Conservation (phyloP, 2,797 vertebrate genomes). For the Myotis vivesi region DNA sequence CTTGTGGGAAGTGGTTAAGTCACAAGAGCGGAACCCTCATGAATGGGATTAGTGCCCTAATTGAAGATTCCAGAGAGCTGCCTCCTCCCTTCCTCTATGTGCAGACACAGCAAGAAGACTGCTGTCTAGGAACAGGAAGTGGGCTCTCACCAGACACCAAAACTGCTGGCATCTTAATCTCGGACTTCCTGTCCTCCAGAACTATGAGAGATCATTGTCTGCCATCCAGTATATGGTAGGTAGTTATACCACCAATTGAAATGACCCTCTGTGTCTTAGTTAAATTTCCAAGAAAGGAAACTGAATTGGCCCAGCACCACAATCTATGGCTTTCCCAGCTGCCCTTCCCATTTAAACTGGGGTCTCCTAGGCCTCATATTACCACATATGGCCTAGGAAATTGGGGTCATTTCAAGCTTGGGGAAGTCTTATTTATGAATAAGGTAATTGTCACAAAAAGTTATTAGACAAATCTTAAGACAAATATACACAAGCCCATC, state of each 20-base stretch:
- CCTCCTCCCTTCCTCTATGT: not conserved
- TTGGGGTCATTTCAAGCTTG: not conserved
- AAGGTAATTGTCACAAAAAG: not conserved
- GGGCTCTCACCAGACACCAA: not conserved
- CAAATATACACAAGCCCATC: not conserved
- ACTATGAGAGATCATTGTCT: not conserved
- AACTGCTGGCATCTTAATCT: not conserved
- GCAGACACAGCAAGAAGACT: not conserved
- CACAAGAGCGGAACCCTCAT: not conserved
- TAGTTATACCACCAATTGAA: not conserved
- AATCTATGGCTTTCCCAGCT: not conserved
- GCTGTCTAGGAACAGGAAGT: not conserved
- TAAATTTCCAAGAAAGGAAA: not conserved
- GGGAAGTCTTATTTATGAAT: not conserved
- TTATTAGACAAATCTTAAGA: not conserved
- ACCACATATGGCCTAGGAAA: not conserved
- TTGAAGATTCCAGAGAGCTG: not conserved
- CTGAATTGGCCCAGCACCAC: not conserved
- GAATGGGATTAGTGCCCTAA: not conserved
- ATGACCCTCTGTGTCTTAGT: not conserved
- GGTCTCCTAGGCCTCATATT: not conserved
- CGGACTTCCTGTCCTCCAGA: not conserved
- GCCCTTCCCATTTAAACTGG: not conserved
- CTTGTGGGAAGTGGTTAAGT: not conserved
- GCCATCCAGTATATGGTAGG: not conserved